These are phyloP conservation scores for Physocephala rufipes DNA, from an alignment of 2,888 invertebrate genomes.

Conservation along the genomic window DNA sequence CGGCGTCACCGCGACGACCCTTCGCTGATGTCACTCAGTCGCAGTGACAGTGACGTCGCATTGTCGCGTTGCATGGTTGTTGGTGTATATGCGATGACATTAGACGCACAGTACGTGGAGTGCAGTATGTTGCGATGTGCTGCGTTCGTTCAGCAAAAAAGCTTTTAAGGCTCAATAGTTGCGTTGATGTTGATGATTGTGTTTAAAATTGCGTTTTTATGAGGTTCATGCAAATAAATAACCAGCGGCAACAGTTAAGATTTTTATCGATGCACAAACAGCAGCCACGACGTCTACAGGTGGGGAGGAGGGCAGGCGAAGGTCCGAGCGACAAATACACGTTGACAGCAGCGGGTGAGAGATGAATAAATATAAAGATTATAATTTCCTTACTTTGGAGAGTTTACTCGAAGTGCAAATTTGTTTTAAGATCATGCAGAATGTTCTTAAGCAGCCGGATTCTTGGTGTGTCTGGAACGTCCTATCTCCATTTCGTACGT, in stretches of 20 bases:
- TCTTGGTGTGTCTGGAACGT: too few species aligned
- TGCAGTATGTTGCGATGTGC: background rate
- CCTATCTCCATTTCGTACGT: too few species aligned
- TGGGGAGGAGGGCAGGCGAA: background rate
- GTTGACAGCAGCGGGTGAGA: slow-evolving; percentile 7
- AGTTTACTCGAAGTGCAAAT: too few species aligned
- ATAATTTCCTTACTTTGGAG: background rate
- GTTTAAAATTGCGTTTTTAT: slow-evolving; percentile 35
- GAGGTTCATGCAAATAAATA: slow-evolving; percentile 31
- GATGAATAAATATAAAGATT: background rate
- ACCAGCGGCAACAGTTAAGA: slow-evolving; percentile 33
- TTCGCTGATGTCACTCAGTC: slow-evolving; percentile 21
- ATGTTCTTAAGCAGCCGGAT: too few species aligned
- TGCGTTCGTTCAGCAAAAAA: slow-evolving; percentile 31
- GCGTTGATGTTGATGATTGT: slow-evolving; percentile 23
- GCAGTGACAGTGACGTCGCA: too few species aligned
- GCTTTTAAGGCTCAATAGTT: slow-evolving; percentile 26
- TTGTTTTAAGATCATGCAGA: too few species aligned
- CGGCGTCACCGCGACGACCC: too few species aligned
- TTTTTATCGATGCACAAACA: slow-evolving; percentile 28
- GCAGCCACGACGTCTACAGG: slow-evolving; percentile 3
- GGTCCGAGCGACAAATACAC: background rate
- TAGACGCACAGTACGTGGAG: background rate
- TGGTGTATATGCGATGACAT: slow-evolving; percentile 27
- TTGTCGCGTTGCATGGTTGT: background rate